Evolutionary conservation across 2,888 invertebrate species (phyloP), one percentile per base, ranked within the genome.

Genomic region (Mellilla xanthometata): DNA sequence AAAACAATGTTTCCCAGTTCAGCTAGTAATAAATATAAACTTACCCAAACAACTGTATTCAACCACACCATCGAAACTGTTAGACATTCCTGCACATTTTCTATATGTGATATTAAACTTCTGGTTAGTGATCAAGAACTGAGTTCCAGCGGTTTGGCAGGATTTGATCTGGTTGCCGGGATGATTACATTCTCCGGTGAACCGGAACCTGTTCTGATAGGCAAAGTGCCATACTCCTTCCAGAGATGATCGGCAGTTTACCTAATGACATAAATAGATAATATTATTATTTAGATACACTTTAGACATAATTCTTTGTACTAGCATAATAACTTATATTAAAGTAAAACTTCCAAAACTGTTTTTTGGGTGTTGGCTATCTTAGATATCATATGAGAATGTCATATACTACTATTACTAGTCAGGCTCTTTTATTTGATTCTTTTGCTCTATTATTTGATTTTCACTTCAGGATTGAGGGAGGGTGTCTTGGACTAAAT

Each of bases 201-300:
- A 97, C 49, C 96, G 92, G 72, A 95, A 96, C 52, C 96, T 92
- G 78, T 97, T 97, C 90, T 96, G 96, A 76, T 96, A 96, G 1
- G 96, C 95, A 90, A 98, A 98, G 65, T 96, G 96, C 97, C 97
- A 98, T n/a, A 97, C 97, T 42, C 97, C 97, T 91, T 98, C 97
- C 26, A 98, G 84, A 3, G 97, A 96, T 2, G 97, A 97, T 48
- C 97, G 92, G 68, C 97, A 98, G 81, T 97, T 97, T 1, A 97
- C 93, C 90, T 90, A 51, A 10, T 62, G 33, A 7, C 4, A n/a
- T n/a, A n/a, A n/a, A n/a, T n/a, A n/a, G n/a, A n/a, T n/a, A n/a
- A n/a, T n/a, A n/a, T n/a, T n/a, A n/a, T n/a, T n/a, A n/a, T n/a
- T n/a, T n/a, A n/a, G n/a, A n/a, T n/a, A n/a, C n/a, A n/a, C n/a